A percentile compares a stretch with the other conserved stretches of the same genome.
Evolutionary conservation across 2,113 vertebrate genomes (phyloP).

Genomic region (Macroglossus sobrinus): DNA sequence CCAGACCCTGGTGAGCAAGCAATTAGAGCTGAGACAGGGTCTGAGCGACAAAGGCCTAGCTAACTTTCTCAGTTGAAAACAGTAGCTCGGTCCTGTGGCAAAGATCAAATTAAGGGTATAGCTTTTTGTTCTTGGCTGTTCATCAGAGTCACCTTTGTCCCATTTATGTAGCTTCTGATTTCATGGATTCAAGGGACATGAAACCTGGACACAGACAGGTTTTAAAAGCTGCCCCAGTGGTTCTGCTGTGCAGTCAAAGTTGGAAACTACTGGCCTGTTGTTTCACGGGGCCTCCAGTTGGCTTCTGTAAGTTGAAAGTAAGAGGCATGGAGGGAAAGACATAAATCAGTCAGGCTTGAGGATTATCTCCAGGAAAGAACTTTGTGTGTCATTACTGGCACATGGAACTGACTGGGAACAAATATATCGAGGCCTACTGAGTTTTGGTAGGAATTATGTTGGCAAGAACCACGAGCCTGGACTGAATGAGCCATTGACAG

Average conservation of each 20-base stretch:
- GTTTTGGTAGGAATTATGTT: background rate
- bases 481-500: background rate
- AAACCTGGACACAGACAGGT: background rate
- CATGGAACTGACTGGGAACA: constrained; percentile 16
- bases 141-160: background rate
- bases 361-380: constrained; percentile 21
- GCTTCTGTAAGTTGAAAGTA: constrained; percentile 8
- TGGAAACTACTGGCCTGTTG: background rate
- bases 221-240: background rate
- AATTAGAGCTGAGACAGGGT: background rate
- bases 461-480: background rate
- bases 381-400: constrained; percentile 25
- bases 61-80: background rate
- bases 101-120: background rate
- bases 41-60: background rate
- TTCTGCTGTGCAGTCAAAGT: background rate
- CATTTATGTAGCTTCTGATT: background rate
- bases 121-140: background rate
- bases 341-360: background rate
- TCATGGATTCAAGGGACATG: background rate
- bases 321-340: background rate
- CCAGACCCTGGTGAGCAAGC: background rate
- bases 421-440: background rate
- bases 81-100: background rate
- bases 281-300: background rate